Percentiles rank a stretch among this genome's conserved stretches.
Conservation (phyloP, 2,113 vertebrate genomes). For the Crotalus viridis region DNA sequence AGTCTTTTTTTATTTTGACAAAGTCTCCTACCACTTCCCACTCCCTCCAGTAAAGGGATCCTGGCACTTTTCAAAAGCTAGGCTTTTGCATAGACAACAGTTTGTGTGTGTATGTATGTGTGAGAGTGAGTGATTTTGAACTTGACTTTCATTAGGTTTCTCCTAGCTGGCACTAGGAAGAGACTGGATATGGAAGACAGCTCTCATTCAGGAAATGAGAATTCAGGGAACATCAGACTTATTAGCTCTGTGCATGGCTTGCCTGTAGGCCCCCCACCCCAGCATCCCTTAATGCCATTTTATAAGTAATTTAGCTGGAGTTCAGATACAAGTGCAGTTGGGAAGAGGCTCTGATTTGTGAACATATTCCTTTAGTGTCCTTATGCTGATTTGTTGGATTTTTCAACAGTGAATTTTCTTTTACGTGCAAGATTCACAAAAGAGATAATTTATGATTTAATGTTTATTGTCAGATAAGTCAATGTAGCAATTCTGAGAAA, state of each 20-base stretch:
- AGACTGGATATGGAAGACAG: background rate
- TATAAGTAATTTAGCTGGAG: too few relatives aligned
- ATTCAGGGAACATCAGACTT: background rate
- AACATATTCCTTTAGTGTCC: background rate
- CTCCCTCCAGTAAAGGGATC: background rate
- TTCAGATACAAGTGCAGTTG: background rate
- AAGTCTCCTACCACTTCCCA: too few relatives aligned
- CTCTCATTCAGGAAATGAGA: background rate
- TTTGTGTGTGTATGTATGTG: background rate
- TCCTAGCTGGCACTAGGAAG: slow-evolving; percentile 20
- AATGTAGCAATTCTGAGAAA: background rate
- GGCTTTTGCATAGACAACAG: background rate
- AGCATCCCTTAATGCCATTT: background rate
- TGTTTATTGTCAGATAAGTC: background rate
- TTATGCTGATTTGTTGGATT: background rate
- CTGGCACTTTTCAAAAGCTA: background rate
- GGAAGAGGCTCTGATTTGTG: background rate
- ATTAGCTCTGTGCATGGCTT: background rate
- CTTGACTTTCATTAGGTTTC: background rate
- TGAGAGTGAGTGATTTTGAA: background rate
- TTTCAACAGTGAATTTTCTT: background rate
- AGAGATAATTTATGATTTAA: background rate
- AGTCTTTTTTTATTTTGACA: background rate
- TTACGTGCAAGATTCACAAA: background rate
- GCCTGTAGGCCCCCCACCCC: background rate